Evolutionary conservation across 2,888 invertebrate species (phyloP).

Genomic region (Acanthosepion lycidas): DNA sequence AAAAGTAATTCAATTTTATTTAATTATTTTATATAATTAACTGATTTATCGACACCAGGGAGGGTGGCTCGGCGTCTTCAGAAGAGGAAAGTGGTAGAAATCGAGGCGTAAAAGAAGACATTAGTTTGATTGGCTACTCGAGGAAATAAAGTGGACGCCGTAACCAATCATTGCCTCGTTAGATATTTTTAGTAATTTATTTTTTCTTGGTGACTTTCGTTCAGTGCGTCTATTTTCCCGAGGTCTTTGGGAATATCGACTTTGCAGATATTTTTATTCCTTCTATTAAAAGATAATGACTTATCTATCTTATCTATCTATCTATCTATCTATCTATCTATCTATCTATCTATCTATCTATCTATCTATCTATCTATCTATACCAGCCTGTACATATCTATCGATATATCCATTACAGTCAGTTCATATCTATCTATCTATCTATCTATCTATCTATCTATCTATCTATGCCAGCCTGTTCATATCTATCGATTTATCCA

Average conservation of each 20-base stretch:
- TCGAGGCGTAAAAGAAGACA: not conserved
- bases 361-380: not conserved
- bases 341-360: not conserved
- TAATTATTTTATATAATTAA: not conserved
- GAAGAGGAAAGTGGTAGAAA: not conserved
- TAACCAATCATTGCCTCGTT: not conserved
- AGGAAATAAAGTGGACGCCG: not conserved
- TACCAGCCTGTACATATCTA: not conserved
- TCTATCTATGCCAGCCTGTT: not conserved
- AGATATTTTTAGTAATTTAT: not conserved
- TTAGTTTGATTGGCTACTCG: not conserved
- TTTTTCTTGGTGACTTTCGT: not conserved
- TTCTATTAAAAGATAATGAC: no score
- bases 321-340: not conserved
- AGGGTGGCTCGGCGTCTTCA: not conserved
- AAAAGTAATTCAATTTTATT: not conserved
- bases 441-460: not conserved
- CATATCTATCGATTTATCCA: not conserved
- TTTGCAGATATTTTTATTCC: no score
- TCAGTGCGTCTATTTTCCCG: not conserved
- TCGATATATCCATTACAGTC: not conserved
- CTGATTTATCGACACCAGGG: not conserved
- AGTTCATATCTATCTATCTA: not conserved
- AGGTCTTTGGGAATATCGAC: not conserved
- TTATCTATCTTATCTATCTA: not conserved